Percentiles rank a stretch among this genome's conserved stretches.
Conservation (phyloP, 1,140 invertebrate genomes). For the Macrobrachium nipponense region DNA sequence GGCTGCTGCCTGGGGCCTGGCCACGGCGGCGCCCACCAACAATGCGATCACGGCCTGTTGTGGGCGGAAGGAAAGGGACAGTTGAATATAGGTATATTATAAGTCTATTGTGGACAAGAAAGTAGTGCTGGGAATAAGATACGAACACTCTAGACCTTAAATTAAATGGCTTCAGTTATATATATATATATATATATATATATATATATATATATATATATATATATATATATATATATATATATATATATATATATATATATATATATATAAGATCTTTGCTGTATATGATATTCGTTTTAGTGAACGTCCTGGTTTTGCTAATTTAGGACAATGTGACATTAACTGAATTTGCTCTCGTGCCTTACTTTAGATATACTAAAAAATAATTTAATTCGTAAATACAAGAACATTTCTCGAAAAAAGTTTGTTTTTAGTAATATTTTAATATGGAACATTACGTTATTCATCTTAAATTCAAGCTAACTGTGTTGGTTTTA, state of each 20-base stretch:
- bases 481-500: neutral
- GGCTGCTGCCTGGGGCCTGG: conserved; percentile 52
- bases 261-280: conserved; percentile 1
- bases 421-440: too few species aligned
- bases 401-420: too few species aligned
- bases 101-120: neutral
- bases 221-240: conserved; percentile 42
- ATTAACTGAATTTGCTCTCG: too few species aligned
- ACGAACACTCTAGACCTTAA: too few species aligned
- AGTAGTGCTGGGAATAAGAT: neutral
- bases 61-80: neutral
- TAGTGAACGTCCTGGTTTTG: too few species aligned
- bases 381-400: too few species aligned
- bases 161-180: too few species aligned
- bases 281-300: too few species aligned
- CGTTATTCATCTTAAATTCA: neutral
- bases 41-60: conserved; percentile 50
- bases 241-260: conserved; percentile 27
- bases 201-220: conserved; percentile 33
- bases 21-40: conserved; percentile 48
- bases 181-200: conserved; percentile 4
- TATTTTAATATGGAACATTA: too few species aligned
- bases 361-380: too few species aligned
- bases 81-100: neutral
- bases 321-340: too few species aligned